Conservation (phyloP, 1,140 invertebrate genomes). For the Thaumetopoea pityocampa region DNA sequence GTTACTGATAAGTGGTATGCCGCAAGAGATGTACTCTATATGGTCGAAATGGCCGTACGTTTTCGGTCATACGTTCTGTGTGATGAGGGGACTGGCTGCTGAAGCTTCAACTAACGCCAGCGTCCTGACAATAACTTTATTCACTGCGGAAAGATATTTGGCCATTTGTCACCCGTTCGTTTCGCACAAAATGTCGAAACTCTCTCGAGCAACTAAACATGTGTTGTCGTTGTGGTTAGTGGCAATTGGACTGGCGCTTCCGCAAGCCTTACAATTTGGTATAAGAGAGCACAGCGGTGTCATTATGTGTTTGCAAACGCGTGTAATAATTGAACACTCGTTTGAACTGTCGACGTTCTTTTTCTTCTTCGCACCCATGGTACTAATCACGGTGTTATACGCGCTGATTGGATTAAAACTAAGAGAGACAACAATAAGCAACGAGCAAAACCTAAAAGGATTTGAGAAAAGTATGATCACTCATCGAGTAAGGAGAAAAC, state of each 20-base stretch:
- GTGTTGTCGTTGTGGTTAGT: conserved; percentile 85
- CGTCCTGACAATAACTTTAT: conserved; percentile 89
- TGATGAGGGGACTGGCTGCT: conserved; percentile 87
- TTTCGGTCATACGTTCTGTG: conserved; percentile 91
- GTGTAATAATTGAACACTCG: conserved; percentile 81
- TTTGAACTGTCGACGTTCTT: conserved; percentile 90
- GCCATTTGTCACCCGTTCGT: conserved; percentile 86
- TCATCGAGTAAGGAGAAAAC: conserved; percentile 44
- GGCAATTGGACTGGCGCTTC: conserved; percentile 85
- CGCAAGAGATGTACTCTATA: conserved; percentile 90
- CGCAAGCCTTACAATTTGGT: conserved; percentile 86
- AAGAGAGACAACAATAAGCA: conserved; percentile 78
- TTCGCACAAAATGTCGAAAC: conserved; percentile 89
- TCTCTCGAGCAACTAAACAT: conserved; percentile 84
- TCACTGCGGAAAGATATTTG: conserved; percentile 88
- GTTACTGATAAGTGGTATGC: conserved; percentile 86
- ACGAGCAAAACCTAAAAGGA: conserved; percentile 52
- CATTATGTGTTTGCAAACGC: conserved; percentile 77
- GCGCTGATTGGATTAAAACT: conserved; percentile 88
- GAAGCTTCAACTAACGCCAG: conserved; percentile 96
- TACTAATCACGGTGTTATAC: conserved; percentile 89
- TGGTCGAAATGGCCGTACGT: conserved; percentile 93
- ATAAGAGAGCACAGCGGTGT: conserved; percentile 69
- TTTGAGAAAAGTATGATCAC: conserved; percentile 30
- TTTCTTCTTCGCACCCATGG: conserved; percentile 92